phyloP scores from a whole-genome alignment of 1,140 invertebrate genomes.

The Vollenhovia emeryi region DNA sequence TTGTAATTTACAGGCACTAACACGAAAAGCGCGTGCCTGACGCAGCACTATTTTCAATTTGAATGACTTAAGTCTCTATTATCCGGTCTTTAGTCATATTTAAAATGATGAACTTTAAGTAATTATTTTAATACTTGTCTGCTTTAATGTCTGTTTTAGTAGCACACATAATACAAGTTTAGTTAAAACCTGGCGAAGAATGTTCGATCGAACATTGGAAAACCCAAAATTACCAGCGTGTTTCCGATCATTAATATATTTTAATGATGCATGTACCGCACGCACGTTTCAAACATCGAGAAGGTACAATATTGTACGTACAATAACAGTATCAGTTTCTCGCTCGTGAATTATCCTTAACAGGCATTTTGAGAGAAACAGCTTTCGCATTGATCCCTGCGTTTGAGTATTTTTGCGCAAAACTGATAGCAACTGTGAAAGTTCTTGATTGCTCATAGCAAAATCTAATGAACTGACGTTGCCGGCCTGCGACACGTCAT shows the following conservation, averaged over 20 bases:
- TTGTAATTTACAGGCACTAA: not conserved
- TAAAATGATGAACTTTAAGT: not conserved
- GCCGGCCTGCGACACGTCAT: constrained; percentile 11
- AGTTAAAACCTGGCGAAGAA: not conserved
- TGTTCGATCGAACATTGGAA: not conserved
- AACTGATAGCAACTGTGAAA: constrained; percentile 24
- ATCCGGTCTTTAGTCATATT: not conserved
- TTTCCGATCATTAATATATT: constrained; percentile 9
- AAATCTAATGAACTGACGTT: constrained; percentile 32
- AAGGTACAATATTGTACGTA: not conserved
- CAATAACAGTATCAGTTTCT: not conserved
- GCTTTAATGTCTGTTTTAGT: too few species aligned
- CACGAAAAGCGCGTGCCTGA: not conserved
- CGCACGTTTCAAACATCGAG: not conserved
- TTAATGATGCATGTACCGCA: not conserved
- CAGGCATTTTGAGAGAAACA: constrained; percentile 6
- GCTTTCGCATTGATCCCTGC: not conserved
- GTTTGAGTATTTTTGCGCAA: constrained; percentile 13
- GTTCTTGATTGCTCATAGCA: constrained; percentile 19
- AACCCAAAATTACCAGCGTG: not conserved
- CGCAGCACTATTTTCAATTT: not conserved
- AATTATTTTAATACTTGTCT: constrained; percentile 30
- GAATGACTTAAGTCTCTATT: not conserved
- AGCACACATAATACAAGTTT: not conserved
- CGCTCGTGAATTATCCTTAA: constrained; percentile 4